Percentiles rank a stretch among this genome's conserved stretches.
Evolutionary conservation across 2,113 vertebrate species (phyloP).

Genomic region (Gymnogyps californianus): DNA sequence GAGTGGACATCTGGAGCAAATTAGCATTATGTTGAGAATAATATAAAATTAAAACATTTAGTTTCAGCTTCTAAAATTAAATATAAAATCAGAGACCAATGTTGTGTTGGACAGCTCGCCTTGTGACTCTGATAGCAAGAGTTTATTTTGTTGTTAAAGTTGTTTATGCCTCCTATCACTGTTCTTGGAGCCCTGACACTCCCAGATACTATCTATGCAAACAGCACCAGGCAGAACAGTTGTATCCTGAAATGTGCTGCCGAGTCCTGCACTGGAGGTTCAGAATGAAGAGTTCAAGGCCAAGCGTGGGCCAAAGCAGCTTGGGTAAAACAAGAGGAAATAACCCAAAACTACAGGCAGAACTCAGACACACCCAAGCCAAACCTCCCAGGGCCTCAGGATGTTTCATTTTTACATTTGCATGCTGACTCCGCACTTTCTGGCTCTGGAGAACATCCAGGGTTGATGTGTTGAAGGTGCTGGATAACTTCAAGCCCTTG

Average conservation of each 20-base stretch:
- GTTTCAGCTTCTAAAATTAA: conserved; percentile 73
- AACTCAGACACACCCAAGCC: background rate
- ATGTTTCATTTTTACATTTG: background rate
- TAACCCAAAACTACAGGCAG: background rate
- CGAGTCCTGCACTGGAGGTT: background rate
- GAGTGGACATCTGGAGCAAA: conserved; percentile 66
- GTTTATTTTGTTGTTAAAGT: conserved; percentile 5
- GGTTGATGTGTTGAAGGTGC: background rate
- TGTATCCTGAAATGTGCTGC: background rate
- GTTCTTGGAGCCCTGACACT: background rate
- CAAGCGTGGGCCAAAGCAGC: background rate
- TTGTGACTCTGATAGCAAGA: conserved; percentile 49
- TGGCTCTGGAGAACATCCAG: background rate
- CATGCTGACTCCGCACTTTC: background rate
- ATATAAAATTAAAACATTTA: conserved; percentile 78
- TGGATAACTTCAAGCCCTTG: background rate
- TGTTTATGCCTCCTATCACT: background rate
- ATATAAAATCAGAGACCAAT: conserved; percentile 61
- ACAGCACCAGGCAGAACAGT: background rate
- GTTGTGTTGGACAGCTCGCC: conserved; percentile 45
- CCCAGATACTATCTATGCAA: background rate
- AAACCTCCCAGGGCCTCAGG: background rate
- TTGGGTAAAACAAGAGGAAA: background rate
- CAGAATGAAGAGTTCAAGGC: background rate
- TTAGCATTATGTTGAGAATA: conserved; percentile 77